These are phyloP conservation scores for Hypolimnas misippus DNA, from an alignment of 2,888 invertebrate genomes.

Conservation along the genomic window DNA sequence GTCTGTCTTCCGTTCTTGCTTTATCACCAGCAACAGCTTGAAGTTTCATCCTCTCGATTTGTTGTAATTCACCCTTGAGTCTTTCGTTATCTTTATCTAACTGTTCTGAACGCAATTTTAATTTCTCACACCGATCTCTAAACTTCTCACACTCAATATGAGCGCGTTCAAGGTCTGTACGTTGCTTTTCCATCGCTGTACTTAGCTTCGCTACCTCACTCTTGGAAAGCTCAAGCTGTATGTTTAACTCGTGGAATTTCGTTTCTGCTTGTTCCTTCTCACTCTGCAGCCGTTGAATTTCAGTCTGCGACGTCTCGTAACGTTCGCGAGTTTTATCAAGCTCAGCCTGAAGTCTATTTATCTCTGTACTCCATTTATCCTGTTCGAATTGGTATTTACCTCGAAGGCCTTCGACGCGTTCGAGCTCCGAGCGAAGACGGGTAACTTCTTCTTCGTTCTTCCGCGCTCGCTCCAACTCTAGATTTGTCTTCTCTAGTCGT, in stretches of 20 bases:
- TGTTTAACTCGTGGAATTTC: conserved; percentile 89
- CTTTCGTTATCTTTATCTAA: conserved; percentile 85
- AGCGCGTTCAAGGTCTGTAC: conserved; percentile 91
- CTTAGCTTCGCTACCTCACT: conserved; percentile 90
- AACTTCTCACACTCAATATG: conserved; percentile 95
- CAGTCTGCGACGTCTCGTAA: conserved; percentile 89
- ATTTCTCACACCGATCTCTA: conserved; percentile 92
- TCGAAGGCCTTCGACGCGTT: conserved; percentile 89
- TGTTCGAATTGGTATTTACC: conserved; percentile 84
- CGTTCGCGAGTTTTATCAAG: conserved; percentile 90
- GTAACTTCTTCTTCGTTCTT: conserved; percentile 88
- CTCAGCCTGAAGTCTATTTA: conserved; percentile 91
- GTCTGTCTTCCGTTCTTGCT: conserved; percentile 86
- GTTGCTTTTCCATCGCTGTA: conserved; percentile 90
- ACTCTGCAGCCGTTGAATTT: conserved; percentile 87
- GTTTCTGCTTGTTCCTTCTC: conserved; percentile 88
- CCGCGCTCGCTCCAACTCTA: conserved; percentile 90
- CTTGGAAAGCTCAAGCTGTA: conserved; percentile 91
- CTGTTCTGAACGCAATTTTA: conserved; percentile 88
- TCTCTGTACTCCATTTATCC: conserved; percentile 82
- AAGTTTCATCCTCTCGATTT: conserved; percentile 90
- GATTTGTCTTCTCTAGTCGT: conserved; percentile 90
- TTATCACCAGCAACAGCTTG: conserved; percentile 87
- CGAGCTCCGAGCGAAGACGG: conserved; percentile 88
- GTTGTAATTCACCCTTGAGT: conserved; percentile 80